Percentiles rank a stretch among this genome's conserved stretches.
Conservation (phyloP, 1,140 invertebrate species). For the Megalonaias nervosa region DNA sequence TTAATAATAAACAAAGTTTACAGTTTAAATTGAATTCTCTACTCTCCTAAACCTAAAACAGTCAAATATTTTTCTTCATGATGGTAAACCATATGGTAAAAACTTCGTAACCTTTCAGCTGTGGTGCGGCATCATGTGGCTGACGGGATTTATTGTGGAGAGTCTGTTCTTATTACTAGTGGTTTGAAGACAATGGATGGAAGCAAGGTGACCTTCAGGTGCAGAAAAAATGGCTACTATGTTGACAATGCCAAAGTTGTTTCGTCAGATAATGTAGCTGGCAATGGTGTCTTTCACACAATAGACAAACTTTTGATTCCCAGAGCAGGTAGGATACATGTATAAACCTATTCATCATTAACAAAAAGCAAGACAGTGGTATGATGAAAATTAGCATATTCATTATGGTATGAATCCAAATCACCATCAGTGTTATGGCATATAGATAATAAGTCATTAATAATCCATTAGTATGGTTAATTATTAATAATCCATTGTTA, state of each 20-base stretch:
- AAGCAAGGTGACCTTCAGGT: conserved; percentile 41
- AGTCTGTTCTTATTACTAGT: conserved; percentile 47
- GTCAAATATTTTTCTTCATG: no score
- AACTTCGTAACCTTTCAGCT: conserved; percentile 34
- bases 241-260: conserved; percentile 49
- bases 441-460: no score
- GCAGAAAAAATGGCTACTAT: conserved; percentile 45
- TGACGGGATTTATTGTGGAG: conserved; percentile 48
- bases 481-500: no score
- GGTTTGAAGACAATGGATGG: conserved; percentile 50
- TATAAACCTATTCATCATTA: no score
- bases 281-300: conserved; percentile 70
- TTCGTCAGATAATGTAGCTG: conserved; percentile 63
- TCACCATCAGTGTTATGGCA: no score
- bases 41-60: no score
- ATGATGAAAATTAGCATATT: no score
- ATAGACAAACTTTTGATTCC: conserved; percentile 76
- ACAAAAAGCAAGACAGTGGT: no score
- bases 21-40: no score
- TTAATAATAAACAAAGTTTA: no score
- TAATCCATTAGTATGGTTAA: no score
- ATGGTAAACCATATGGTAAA: neutral
- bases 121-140: conserved; percentile 54
- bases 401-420: no score
- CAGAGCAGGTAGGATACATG: neutral